Evolutionary conservation across 2,113 vertebrate species (phyloP).

Genomic region (Phoxinus phoxinus): DNA sequence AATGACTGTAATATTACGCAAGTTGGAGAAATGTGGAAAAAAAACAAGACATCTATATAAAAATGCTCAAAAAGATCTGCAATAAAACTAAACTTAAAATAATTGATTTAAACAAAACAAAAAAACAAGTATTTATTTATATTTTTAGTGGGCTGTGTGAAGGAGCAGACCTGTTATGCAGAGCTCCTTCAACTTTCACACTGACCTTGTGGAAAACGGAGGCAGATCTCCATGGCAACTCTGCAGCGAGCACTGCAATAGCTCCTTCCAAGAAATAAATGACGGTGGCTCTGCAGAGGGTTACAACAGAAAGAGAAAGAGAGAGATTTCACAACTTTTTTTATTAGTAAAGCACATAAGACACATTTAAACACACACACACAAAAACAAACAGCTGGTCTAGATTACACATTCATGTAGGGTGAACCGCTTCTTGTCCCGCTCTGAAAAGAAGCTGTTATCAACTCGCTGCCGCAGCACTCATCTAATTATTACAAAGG

Average conservation of each 20-base stretch:
- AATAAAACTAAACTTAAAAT: background rate
- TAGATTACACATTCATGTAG: constrained; percentile 15
- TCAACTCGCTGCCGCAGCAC: constrained; percentile 58
- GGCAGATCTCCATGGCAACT: constrained; percentile 67
- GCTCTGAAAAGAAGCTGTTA: constrained; percentile 49
- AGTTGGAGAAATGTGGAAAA: background rate
- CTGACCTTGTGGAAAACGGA: constrained; percentile 65
- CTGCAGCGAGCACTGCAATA: constrained; percentile 63
- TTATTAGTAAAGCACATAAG: constrained; percentile 28
- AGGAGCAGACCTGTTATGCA: constrained; percentile 51
- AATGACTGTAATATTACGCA: background rate
- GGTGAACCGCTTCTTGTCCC: constrained; percentile 34
- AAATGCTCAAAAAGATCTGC: background rate
- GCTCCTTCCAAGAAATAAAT: constrained; percentile 61
- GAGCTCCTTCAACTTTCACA: constrained; percentile 64
- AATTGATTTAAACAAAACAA: background rate
- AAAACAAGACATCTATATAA: background rate
- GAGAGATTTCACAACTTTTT: constrained; percentile 49
- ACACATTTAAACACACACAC: constrained; percentile 38
- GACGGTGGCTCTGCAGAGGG: constrained; percentile 57
- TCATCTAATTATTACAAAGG: constrained; percentile 64
- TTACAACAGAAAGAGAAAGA: constrained; percentile 14
- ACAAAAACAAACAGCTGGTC: constrained; percentile 38
- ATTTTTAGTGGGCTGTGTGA: constrained; percentile 26
- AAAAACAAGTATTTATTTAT: background rate